These are phyloP conservation scores for Drosophila tropicalis DNA, from an alignment of 1,140 invertebrate species.

Conservation along the genomic window DNA sequence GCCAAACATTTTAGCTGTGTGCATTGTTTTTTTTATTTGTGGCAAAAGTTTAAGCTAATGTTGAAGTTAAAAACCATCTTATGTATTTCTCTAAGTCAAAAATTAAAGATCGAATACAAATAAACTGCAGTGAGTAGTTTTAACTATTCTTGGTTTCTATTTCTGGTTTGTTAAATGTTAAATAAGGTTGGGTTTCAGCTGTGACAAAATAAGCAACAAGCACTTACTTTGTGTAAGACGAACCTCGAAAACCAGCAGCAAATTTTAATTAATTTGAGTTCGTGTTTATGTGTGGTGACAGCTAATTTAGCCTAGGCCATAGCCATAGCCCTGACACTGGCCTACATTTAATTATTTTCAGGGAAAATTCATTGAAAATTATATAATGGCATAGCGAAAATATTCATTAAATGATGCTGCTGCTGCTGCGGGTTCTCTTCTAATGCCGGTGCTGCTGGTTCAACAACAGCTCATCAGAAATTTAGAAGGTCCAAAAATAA, in stretches of 20 bases:
- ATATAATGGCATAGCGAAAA: constrained; percentile 37
- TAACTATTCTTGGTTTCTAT: no score
- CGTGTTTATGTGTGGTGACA: constrained; percentile 35
- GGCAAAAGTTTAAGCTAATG: background rate
- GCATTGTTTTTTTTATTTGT: constrained; percentile 1
- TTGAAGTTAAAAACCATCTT: background rate
- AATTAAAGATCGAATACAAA: no score
- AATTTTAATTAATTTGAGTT: constrained; percentile 42
- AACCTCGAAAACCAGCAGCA: constrained; percentile 5
- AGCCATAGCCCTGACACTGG: background rate
- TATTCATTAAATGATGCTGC: constrained; percentile 61
- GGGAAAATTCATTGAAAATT: constrained; percentile 58
- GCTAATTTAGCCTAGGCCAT: constrained; percentile 35
- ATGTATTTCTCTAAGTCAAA: no score
- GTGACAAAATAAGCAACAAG: background rate
- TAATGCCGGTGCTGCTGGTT: background rate
- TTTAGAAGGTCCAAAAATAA: constrained; percentile 63
- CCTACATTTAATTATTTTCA: constrained; percentile 61
- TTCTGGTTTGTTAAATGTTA: no score
- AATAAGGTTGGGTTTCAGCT: no score
- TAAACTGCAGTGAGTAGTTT: no score
- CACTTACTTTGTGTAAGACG: background rate
- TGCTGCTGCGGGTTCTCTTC: background rate
- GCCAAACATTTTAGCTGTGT: constrained; percentile 27
- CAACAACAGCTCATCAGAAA: constrained; percentile 57